phyloP scores from a whole-genome alignment of 2,113 vertebrate genomes.

The Actenoides lindsayi region DNA sequence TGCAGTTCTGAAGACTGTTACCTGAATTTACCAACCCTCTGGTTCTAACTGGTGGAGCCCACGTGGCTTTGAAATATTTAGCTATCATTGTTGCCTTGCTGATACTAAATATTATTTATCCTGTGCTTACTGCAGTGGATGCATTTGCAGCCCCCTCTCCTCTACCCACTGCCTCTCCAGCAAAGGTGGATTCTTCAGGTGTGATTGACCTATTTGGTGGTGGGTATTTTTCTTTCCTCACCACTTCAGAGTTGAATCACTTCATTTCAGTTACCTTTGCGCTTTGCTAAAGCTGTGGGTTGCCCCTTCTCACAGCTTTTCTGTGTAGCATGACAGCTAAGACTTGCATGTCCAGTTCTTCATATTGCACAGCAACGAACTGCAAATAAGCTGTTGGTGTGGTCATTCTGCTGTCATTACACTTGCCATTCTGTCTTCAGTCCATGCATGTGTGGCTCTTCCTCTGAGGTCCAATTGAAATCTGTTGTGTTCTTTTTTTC shows the following conservation, averaged over 20 bases:
- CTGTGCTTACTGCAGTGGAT: constrained; percentile 85
- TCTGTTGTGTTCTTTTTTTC: neutral
- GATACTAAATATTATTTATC: constrained; percentile 68
- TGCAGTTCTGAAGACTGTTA: constrained; percentile 39
- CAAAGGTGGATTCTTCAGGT: constrained; percentile 86
- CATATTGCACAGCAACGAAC: neutral
- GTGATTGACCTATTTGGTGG: constrained; percentile 98
- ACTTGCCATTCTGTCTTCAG: neutral
- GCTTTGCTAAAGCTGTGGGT: neutral
- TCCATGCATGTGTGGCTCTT: constrained; percentile 3
- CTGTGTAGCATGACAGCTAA: neutral
- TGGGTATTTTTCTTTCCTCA: constrained; percentile 79
- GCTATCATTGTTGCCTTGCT: constrained; percentile 50
- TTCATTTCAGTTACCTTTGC: constrained; percentile 48
- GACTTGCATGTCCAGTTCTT: neutral
- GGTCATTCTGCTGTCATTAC: neutral
- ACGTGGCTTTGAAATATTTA: constrained; percentile 42
- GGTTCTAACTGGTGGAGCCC: neutral
- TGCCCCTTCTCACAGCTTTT: neutral
- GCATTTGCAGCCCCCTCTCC: constrained; percentile 88
- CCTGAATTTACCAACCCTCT: neutral
- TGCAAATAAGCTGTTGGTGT: neutral
- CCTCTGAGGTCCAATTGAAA: neutral
- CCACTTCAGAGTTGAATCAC: constrained; percentile 39
- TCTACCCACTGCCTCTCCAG: constrained; percentile 85